Conservation (phyloP, 2,113 vertebrate genomes). For the Capricornis sumatraensis region DNA sequence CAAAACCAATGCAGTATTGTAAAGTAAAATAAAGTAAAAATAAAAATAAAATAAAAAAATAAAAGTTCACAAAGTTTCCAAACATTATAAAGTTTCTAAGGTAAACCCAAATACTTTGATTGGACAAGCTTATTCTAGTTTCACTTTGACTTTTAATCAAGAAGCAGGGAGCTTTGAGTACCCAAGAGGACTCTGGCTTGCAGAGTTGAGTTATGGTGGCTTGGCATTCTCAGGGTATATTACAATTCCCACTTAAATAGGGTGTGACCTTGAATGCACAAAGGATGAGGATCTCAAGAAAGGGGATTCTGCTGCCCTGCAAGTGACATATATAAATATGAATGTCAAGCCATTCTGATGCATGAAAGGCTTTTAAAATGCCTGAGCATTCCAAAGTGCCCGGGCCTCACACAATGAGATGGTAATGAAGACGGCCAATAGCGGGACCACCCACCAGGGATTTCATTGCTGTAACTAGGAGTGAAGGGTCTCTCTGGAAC, state of each 20-base stretch:
- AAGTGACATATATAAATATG: slow-evolving; percentile 81
- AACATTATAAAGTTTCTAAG: not conserved
- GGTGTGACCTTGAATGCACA: slow-evolving; percentile 75
- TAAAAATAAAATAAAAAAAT: no score
- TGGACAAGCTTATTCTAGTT: not conserved
- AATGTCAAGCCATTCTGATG: slow-evolving; percentile 79
- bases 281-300: slow-evolving; percentile 73
- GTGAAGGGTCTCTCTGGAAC: slow-evolving; percentile 80
- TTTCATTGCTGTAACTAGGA: slow-evolving; percentile 81
- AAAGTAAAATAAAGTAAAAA: no score
- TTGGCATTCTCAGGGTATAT: slow-evolving; percentile 67
- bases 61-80: not conserved
- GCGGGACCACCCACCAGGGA: slow-evolving; percentile 83
- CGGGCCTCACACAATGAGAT: slow-evolving; percentile 80
- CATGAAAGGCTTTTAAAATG: slow-evolving; percentile 79
- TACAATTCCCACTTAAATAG: slow-evolving; percentile 70
- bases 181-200: slow-evolving; percentile 33
- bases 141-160: slow-evolving; percentile 30
- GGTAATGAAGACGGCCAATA: slow-evolving; percentile 77
- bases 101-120: not conserved
- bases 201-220: slow-evolving; percentile 61
- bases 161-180: slow-evolving; percentile 6
- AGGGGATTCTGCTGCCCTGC: slow-evolving; percentile 72
- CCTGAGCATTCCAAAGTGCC: slow-evolving; percentile 76
- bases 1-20: no score